These are phyloP conservation scores for Eubasilissa regina DNA, from an alignment of 1,140 invertebrate genomes.

Conservation along the genomic window DNA sequence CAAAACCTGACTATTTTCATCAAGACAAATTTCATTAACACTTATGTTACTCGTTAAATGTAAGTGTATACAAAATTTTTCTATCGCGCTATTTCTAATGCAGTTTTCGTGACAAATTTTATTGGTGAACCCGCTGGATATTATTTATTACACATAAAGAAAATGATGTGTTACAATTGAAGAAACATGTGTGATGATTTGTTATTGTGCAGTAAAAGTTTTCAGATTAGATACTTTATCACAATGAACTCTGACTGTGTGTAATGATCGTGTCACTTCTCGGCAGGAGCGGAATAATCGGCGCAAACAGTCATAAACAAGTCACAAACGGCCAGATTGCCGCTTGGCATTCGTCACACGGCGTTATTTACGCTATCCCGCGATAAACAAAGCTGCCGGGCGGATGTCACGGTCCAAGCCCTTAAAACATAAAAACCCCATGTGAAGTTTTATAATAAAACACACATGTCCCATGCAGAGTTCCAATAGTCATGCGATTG, in stretches of 20 bases:
- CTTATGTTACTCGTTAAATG: too few species aligned
- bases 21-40: too few species aligned
- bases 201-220: too few species aligned
- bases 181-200: too few species aligned
- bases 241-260: slow-evolving; percentile 23
- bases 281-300: neutral
- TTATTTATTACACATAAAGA: too few species aligned
- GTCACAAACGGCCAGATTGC: neutral
- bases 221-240: neutral
- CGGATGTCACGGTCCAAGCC: slow-evolving; percentile 41
- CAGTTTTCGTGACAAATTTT: too few species aligned
- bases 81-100: too few species aligned
- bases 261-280: neutral
- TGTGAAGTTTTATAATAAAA: slow-evolving; percentile 44
- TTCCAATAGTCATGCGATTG: neutral
- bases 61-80: too few species aligned
- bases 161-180: too few species aligned
- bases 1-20: too few species aligned
- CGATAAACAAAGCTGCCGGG: slow-evolving; percentile 24
- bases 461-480: slow-evolving; percentile 38
- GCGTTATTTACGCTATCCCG: slow-evolving; percentile 33
- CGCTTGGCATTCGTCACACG: slow-evolving; percentile 14
- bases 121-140: too few species aligned
- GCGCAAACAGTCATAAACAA: neutral
- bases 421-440: slow-evolving; percentile 41